A percentile compares a stretch with the other conserved stretches of the same genome.
Evolutionary conservation across 2,797 vertebrate genomes (phyloP).

Genomic region (Parotocinclus haroldoi): DNA sequence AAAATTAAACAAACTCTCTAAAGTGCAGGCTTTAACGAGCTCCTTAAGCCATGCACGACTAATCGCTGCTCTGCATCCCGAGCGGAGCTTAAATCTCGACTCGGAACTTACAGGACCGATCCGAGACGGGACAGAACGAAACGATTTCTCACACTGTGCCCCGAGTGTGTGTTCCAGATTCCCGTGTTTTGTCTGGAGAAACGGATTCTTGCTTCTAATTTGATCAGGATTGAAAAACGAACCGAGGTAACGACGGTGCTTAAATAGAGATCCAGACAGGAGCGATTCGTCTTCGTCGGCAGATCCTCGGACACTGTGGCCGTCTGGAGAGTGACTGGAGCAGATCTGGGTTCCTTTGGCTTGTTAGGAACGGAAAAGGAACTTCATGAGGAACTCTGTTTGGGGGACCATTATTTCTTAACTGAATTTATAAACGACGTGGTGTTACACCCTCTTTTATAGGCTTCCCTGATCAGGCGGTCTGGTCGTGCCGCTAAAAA

Average conservation of each 20-base stretch:
- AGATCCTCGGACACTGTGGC: constrained; percentile 17
- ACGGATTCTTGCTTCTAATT: no score
- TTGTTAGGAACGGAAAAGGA: no score
- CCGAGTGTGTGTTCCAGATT: background rate
- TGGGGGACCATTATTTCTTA: no score
- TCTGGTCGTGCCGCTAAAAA: no score
- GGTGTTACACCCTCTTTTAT: no score
- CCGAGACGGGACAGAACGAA: constrained; percentile 8
- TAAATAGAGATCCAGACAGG: constrained; percentile 16
- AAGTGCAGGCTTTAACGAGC: constrained; percentile 13
- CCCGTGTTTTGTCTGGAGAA: no score
- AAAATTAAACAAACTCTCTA: background rate
- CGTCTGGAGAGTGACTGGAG: background rate
- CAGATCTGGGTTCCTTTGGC: no score
- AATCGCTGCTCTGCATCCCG: background rate
- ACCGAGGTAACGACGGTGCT: background rate
- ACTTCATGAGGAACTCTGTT: no score
- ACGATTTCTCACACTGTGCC: constrained; percentile 20
- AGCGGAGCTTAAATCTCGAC: constrained; percentile 3
- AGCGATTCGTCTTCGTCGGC: constrained; percentile 21
- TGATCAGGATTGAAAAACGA: constrained; percentile 22
- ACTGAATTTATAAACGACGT: no score
- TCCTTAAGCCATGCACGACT: constrained; percentile 11
- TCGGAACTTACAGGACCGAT: constrained; percentile 13
- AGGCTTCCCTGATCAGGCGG: no score